Evolutionary conservation across 2,888 invertebrate species (phyloP), one percentile per base, ranked within the genome.

Genomic region (Mythimna vitellina): DNA sequence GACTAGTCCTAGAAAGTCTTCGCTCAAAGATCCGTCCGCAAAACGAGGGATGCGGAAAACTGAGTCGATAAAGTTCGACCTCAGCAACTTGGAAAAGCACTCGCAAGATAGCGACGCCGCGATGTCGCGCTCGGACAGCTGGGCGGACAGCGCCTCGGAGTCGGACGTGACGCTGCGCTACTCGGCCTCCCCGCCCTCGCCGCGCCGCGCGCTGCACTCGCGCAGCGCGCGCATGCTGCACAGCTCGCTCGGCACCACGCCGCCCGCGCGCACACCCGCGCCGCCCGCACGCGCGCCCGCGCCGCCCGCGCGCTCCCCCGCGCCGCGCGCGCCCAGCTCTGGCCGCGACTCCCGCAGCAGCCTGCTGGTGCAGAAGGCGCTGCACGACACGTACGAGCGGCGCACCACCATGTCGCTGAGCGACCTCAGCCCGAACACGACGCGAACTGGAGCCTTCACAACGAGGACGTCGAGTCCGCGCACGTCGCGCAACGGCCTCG

Each of bases 21-120:
- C 95, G 0, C 90, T 95, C 35, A 94, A 92, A 68, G 91, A 93
- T 63, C 92, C 92, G 7, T 80, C 64, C 10, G 78, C 88, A 1
- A 91, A 91, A 73, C 88, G 84, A 35, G 86, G 80, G 22, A 63
- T 72, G 9, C 89, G 93, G 57, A 95, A 94, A 77, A 89, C 88
- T 0, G 96, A 95, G 42, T 93, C 94, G 12, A 96, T 96, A 60
- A 94, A 94, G 66, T 95, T 96, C 73, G 96, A 96, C 73, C 83
- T 96, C 8, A 94, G 94, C 78, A 95, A 95, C 80, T 80, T 96
- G 3, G 92, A 92, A 53, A 83, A 73, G 32, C 70, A 75, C 6
- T 57, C 76, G 20, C 82, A 81, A 1, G 73, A 82, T 1, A 76
- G 79, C 1, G 90, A 90, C 61, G 77, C 70, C 71, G 38, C 35